Conservation (phyloP, 2,888 invertebrate genomes). For the Eilema depressum region DNA sequence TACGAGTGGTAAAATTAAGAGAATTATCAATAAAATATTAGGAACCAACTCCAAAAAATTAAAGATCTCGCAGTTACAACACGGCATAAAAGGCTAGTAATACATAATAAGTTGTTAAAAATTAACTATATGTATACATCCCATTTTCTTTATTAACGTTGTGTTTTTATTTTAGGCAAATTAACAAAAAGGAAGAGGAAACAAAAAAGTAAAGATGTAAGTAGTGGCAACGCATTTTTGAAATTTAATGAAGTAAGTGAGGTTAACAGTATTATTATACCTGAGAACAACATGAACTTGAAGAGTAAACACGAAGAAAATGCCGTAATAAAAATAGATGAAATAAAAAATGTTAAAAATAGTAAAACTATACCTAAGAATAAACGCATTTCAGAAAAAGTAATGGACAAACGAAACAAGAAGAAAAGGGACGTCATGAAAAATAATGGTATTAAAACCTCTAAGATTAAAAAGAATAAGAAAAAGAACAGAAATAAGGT, state of each 20-base stretch:
- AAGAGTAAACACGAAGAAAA: background rate
- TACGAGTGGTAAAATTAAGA: slow-evolving; percentile 72
- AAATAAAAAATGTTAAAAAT: background rate
- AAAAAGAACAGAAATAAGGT: background rate
- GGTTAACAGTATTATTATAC: background rate
- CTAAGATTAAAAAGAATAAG: slow-evolving; percentile 9
- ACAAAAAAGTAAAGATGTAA: slow-evolving; percentile 23
- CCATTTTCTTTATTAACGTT: background rate
- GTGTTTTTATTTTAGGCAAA: slow-evolving; percentile 62
- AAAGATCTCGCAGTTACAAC: slow-evolving; percentile 68
- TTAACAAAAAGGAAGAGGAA: slow-evolving; percentile 63
- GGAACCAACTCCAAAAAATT: slow-evolving; percentile 67
- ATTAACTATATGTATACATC: background rate
- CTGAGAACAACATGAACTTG: background rate
- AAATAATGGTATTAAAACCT: background rate
- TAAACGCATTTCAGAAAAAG: background rate
- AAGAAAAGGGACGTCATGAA: background rate
- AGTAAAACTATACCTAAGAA: background rate
- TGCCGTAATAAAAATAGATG: background rate
- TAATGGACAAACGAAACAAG: background rate
- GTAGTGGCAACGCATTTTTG: background rate
- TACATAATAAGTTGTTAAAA: background rate
- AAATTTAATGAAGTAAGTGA: background rate
- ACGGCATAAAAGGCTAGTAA: slow-evolving; percentile 75
- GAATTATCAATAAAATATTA: slow-evolving; percentile 76